Percentiles rank a stretch among this genome's conserved stretches.
Evolutionary conservation across 1,140 invertebrate species (phyloP).

Genomic region (Lepidurus couesii): DNA sequence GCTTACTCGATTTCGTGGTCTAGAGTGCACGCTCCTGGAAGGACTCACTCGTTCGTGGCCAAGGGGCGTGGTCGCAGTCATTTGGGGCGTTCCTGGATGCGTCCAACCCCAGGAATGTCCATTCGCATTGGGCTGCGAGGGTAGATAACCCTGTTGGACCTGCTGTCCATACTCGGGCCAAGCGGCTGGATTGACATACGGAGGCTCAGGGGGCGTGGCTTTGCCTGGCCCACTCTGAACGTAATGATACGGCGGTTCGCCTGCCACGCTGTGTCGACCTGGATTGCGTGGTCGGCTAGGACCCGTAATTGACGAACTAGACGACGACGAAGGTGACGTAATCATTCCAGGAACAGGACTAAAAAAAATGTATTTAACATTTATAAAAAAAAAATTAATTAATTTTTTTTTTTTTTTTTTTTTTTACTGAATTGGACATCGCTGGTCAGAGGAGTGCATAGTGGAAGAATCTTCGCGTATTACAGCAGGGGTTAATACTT

Average conservation of each 20-base stretch:
- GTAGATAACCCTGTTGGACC: not conserved
- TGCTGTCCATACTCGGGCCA: not conserved
- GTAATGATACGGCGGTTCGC: not conserved
- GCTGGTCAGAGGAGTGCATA: not conserved
- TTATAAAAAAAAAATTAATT: not conserved
- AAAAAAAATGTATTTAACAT: no score
- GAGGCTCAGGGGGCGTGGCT: not conserved
- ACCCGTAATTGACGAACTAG: not conserved
- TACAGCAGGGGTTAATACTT: not conserved
- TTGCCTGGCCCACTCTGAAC: not conserved
- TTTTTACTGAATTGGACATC: constrained; percentile 27
- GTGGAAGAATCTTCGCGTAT: not conserved
- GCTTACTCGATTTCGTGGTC: not conserved
- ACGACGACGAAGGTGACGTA: not conserved
- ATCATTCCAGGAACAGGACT: not conserved
- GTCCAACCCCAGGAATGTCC: not conserved
- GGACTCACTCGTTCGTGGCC: not conserved
- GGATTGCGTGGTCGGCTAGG: not conserved
- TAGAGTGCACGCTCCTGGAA: not conserved
- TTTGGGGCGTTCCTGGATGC: constrained; percentile 10
- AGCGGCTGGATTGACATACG: not conserved
- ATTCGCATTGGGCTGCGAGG: not conserved
- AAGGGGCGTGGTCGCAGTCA: not conserved
- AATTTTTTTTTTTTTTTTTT: not conserved
- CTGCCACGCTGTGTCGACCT: not conserved